These are phyloP conservation scores for Pogona vitticeps DNA, from an alignment of 2,113 vertebrate species.

Conservation along the genomic window DNA sequence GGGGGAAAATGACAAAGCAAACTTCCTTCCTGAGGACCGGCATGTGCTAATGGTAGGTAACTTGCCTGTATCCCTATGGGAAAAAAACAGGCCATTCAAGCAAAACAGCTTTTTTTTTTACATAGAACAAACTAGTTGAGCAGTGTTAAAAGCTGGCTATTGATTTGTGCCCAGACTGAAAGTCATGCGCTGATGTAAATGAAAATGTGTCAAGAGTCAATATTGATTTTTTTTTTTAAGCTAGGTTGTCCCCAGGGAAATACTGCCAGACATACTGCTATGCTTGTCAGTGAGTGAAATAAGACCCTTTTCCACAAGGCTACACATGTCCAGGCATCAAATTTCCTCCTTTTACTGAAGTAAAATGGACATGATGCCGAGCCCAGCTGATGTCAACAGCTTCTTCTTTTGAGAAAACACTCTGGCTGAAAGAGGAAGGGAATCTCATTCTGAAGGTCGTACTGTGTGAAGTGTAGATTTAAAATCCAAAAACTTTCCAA, in stretches of 20 bases:
- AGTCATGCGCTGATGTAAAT: conserved; percentile 82
- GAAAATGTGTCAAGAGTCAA: conserved; percentile 85
- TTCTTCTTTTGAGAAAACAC: conserved; percentile 53
- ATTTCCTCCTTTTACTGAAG: conserved; percentile 67
- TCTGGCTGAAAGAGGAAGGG: conserved; percentile 35
- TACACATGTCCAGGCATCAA: conserved; percentile 76
- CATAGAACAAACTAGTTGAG: conserved; percentile 71
- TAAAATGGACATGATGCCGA: conserved; percentile 56
- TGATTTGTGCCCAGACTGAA: conserved; percentile 80
- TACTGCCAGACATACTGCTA: conserved; percentile 70
- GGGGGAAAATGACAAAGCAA: conserved; percentile 67
- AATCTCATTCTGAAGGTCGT: conserved; percentile 63
- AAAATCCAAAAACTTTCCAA: not conserved
- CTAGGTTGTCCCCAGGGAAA: conserved; percentile 75
- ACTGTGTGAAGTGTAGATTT: conserved; percentile 16
- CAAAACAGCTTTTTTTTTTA: conserved; percentile 74
- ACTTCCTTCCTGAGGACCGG: conserved; percentile 67
- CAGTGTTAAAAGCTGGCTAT: conserved; percentile 83
- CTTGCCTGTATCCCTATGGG: conserved; percentile 54
- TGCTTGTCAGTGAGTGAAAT: conserved; percentile 73
- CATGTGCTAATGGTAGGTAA: conserved; percentile 61
- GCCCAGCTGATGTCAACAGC: conserved; percentile 42
- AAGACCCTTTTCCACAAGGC: conserved; percentile 74
- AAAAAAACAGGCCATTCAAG: conserved; percentile 67
- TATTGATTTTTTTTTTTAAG: conserved; percentile 79